Conservation (phyloP, 2,113 vertebrate species). For the Tapirus terrestris region DNA sequence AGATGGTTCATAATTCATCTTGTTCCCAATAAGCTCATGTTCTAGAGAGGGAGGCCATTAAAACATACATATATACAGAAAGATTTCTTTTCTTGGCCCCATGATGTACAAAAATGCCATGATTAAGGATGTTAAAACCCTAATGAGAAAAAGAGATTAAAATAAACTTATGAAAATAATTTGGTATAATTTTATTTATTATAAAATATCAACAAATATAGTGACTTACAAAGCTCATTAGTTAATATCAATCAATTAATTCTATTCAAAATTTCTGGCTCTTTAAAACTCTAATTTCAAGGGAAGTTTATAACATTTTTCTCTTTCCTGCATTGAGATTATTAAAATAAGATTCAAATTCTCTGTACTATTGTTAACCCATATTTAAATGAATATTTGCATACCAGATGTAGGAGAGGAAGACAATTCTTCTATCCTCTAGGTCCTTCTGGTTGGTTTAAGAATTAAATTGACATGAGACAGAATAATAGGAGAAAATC, state of each 20-base stretch:
- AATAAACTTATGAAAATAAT: not conserved
- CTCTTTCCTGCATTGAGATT: not conserved
- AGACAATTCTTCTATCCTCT: too few species aligned
- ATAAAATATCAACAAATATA: not conserved
- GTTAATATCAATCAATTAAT: not conserved
- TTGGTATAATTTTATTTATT: not conserved
- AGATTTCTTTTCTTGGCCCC: not conserved
- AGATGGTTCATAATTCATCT: not conserved
- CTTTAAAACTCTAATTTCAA: not conserved
- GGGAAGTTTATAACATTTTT: not conserved
- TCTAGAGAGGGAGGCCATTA: not conserved
- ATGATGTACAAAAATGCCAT: not conserved
- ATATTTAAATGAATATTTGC: not conserved
- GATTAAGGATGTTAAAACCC: not conserved
- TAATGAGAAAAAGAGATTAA: not conserved
- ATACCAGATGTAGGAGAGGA: not conserved
- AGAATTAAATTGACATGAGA: too few species aligned
- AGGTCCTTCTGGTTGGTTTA: too few species aligned
- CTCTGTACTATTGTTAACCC: not conserved
- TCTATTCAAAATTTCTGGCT: not conserved
- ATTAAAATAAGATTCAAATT: not conserved
- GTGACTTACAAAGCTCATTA: not conserved
- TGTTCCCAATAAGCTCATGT: not conserved
- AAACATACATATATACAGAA: not conserved
- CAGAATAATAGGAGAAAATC: too few species aligned